Evolutionary conservation across 1,140 invertebrate genomes (phyloP), one percentile per base, ranked within the genome.

Genomic region (Nixonia krombeini): DNA sequence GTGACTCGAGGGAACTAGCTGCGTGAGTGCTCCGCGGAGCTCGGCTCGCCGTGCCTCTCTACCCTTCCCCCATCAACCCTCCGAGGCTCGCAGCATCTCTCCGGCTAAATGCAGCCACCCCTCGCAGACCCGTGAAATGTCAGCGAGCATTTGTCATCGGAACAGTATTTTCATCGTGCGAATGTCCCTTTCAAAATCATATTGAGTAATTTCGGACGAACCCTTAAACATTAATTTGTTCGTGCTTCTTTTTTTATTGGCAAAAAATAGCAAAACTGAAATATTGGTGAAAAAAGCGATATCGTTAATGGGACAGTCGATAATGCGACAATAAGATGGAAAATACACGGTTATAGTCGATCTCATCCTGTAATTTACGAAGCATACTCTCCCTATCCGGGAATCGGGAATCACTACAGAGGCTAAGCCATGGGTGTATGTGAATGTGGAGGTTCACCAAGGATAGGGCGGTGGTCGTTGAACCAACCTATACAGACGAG

Each of bases 381-480:
- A 51, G 41, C 47, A 61, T 16, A 47, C 31, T 18, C 44, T 63
- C 53, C 18, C 31, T 65, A 21, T 35, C 18, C 49, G 17, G 57
- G 51, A 45, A 62, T 62, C 52, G 53, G 46, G 37, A 57, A 62
- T 57, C 52, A 53, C 29, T 64, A 64, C 38, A 41, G 55, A 52
- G 29, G 18, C 15, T 8, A 35, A 25, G n/a, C 26, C n/a, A n/a
- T n/a, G n/a, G n/a, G n/a, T n/a, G n/a, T n/a, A n/a, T n/a, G n/a
- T n/a, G n/a, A n/a, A n/a, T 42, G 31, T 72, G 64, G 70, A 78
- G 79, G 78, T 79, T 76, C 75, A 77, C 68, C 73, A 74, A 81
- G 75, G 80, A 70, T 71, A 83, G 82, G 80, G 82, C 83, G 82
- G 82, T 84, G 83, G 82, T 85, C 83, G 76, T 85, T 85, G 82